Base-by-base conservation (phyloP, 2,888 invertebrate genomes). In the Amiota mariae region DNA sequence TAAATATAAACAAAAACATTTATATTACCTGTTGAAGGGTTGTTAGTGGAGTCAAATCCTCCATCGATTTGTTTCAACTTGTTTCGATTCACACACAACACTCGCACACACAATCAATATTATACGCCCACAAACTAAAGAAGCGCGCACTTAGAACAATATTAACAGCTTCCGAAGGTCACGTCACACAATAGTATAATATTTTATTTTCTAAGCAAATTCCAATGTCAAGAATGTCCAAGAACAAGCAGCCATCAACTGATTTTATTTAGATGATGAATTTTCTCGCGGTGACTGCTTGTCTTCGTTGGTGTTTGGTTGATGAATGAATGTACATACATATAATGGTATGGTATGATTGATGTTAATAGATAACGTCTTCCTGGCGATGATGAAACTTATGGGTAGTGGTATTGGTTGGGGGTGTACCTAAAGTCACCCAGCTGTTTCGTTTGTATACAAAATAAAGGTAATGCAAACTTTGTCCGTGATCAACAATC, bases 31-130 rank as follows among this genome's bases (percentile, higher is more conserved):
- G 84, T 84, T 87, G 87, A 80, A 87, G 81, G 75, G 80, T 81
- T 9, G 82, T 81, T 73, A 87, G 79, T 51, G 87, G 85, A 54
- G 86, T 87, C 70, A 84, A 75, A 79, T 87, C 87, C 78, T 87
- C 87, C 87, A 87, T 87, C 77, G 85, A 85, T 85, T 85, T 82
- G 36, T 81, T 77, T 77, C n/a, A 24, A 13, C 20, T 15, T 61
- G 20, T 13, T 56, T 56, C 13, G n/a, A 66, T 20, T 68, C 68
- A 67, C 63, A 61, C 63, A 72, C 70, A 75, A 6, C 36, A 36
- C 36, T 2, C 1, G 3, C 36, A 4, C 36, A 36, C 36, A 36
- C 36, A 36, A 36, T 36, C 36, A 36, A 36, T 36, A 36, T 6
- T 36, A 36, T 36, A 36, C 36, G 36, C 36, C 36, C 36, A 36